These are phyloP conservation scores for Micrastur ruficollis DNA, from an alignment of 2,797 vertebrate species.

Conservation along the genomic window DNA sequence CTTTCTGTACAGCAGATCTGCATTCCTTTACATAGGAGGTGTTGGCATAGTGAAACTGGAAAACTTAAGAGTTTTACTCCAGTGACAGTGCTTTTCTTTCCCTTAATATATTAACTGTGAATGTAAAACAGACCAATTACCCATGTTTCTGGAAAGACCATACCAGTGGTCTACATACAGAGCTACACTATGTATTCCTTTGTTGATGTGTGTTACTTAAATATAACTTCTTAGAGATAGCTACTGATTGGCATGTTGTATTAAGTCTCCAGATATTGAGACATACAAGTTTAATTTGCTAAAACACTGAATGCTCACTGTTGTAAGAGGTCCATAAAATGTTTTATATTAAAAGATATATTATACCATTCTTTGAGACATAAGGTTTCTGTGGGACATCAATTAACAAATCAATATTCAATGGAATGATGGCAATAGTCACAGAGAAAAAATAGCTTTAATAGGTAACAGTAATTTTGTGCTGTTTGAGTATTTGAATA, in stretches of 20 bases:
- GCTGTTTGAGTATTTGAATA: neutral
- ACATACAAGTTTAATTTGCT: neutral
- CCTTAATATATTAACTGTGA: neutral
- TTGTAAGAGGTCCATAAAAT: neutral
- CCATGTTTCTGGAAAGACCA: neutral
- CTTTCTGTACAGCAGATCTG: neutral
- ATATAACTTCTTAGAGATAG: neutral
- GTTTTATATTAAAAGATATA: neutral
- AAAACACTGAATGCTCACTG: neutral
- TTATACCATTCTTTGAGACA: neutral
- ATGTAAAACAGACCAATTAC: neutral
- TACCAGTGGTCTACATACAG: neutral
- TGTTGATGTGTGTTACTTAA: neutral
- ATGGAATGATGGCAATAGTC: neutral
- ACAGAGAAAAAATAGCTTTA: neutral
- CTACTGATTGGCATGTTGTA: neutral
- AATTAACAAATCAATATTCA: too few relatives aligned
- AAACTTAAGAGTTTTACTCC: neutral
- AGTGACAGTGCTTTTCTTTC: neutral
- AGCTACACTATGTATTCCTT: neutral
- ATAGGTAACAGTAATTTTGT: neutral
- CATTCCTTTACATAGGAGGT: neutral
- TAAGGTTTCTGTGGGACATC: neutral
- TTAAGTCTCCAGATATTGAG: neutral
- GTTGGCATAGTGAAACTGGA: slow-evolving; percentile 4